These are phyloP conservation scores for Lates calcarifer DNA, from an alignment of 2,113 vertebrate species.

Conservation along the genomic window DNA sequence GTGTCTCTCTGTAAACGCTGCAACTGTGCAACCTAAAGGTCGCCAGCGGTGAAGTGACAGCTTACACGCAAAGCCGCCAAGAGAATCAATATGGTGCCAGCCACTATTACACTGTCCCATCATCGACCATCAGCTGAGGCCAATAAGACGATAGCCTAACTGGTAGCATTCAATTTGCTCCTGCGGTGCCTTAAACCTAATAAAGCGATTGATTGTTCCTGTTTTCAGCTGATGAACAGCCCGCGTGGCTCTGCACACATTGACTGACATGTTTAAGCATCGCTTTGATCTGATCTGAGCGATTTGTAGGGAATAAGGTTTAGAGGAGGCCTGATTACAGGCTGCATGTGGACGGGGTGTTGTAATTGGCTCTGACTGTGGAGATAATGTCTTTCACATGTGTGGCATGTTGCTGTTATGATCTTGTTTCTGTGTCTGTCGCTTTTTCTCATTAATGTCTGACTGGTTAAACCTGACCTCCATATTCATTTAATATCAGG, in stretches of 20 bases:
- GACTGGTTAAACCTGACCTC: neutral
- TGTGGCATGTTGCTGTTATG: neutral
- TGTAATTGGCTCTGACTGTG: slow-evolving; percentile 26
- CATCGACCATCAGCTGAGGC: slow-evolving; percentile 83
- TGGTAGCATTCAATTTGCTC: slow-evolving; percentile 90
- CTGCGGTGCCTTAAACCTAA: slow-evolving; percentile 84
- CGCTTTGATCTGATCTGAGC: slow-evolving; percentile 80
- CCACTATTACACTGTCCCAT: slow-evolving; percentile 76
- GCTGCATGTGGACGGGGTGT: slow-evolving; percentile 10
- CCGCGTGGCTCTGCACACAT: slow-evolving; percentile 76
- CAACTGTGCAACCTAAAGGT: slow-evolving; percentile 67
- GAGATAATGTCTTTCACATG: neutral
- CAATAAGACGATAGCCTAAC: slow-evolving; percentile 84
- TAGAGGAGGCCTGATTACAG: slow-evolving; percentile 41
- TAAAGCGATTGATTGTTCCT: slow-evolving; percentile 91
- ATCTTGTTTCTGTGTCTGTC: neutral
- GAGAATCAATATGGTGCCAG: slow-evolving; percentile 77
- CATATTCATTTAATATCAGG: neutral
- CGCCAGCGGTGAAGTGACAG: slow-evolving; percentile 78
- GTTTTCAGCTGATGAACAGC: slow-evolving; percentile 90
- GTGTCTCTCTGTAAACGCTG: slow-evolving; percentile 57
- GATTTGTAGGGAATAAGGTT: slow-evolving; percentile 50
- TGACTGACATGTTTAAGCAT: slow-evolving; percentile 87
- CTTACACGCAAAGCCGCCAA: slow-evolving; percentile 65
- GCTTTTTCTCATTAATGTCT: neutral